A percentile compares a stretch with the other conserved stretches of the same genome.
phyloP scores from a whole-genome alignment of 1,140 invertebrate species.

The Calliphora vicina region DNA sequence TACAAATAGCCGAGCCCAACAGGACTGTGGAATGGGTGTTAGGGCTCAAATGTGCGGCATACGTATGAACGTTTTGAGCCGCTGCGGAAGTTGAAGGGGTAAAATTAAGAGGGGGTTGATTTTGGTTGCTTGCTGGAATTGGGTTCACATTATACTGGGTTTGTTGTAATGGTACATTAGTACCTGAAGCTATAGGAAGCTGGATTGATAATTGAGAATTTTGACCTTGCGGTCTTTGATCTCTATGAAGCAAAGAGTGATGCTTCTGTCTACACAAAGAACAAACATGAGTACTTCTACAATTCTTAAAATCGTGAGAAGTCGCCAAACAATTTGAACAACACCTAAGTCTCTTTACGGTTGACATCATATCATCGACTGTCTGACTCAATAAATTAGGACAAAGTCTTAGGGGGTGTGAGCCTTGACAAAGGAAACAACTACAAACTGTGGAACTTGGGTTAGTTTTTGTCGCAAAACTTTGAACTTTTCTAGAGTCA shows the following conservation, averaged over 20 bases:
- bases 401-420: neutral
- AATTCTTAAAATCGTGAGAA: too few species aligned
- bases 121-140: neutral
- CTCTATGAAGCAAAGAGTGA: neutral
- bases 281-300: too few species aligned
- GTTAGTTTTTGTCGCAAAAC: too few species aligned
- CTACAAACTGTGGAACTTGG: neutral
- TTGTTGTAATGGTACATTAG: too few species aligned
- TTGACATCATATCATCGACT: neutral
- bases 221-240: neutral
- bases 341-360: neutral
- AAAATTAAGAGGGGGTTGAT: neutral
- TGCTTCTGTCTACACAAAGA: too few species aligned
- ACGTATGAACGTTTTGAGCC: too few species aligned
- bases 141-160: neutral
- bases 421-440: neutral
- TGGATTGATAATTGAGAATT: neutral
- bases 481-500: too few species aligned
- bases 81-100: neutral
- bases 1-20: too few species aligned
- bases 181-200: neutral
- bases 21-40: too few species aligned
- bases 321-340: too few species aligned
- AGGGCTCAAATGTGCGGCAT: too few species aligned
- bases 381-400: neutral